phyloP scores from a whole-genome alignment of 2,797 vertebrate genomes.

The Mormyrus hasselquistii region DNA sequence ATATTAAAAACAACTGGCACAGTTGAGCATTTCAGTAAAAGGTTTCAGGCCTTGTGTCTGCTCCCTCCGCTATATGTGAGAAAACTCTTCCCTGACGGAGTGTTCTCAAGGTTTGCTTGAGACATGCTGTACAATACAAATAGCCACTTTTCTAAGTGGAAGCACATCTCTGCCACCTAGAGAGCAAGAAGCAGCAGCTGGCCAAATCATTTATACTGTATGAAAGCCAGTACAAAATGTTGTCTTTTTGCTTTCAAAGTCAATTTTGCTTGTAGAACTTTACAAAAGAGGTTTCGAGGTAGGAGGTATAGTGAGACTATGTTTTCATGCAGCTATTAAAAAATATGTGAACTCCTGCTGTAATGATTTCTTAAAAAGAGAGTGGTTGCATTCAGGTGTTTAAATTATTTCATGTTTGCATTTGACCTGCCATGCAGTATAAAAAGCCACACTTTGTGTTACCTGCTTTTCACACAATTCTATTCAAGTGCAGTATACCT shows the following conservation, averaged over 20 bases:
- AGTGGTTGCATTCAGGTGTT: not conserved
- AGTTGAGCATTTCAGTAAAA: not conserved
- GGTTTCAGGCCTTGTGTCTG: not conserved
- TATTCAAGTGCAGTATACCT: not conserved
- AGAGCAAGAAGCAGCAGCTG: constrained; percentile 22
- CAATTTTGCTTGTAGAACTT: not conserved
- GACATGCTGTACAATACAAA: constrained; percentile 8
- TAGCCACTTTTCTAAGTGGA: not conserved
- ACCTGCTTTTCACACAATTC: not conserved
- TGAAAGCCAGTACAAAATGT: not conserved
- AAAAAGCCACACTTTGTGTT: not conserved
- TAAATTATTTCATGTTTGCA: not conserved
- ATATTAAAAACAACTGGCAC: not conserved
- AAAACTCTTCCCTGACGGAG: not conserved
- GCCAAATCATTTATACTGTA: not conserved
- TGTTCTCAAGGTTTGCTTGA: not conserved
- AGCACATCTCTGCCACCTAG: constrained; percentile 28
- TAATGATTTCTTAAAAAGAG: not conserved
- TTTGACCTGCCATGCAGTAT: not conserved
- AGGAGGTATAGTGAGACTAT: constrained; percentile 31
- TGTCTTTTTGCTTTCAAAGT: not conserved
- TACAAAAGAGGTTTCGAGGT: constrained; percentile 30
- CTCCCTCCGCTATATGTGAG: not conserved
- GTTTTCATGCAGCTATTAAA: constrained; percentile 22
- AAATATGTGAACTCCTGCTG: not conserved